Evolutionary conservation across 2,888 invertebrate species (phyloP).

Genomic region (Diaperis boleti): DNA sequence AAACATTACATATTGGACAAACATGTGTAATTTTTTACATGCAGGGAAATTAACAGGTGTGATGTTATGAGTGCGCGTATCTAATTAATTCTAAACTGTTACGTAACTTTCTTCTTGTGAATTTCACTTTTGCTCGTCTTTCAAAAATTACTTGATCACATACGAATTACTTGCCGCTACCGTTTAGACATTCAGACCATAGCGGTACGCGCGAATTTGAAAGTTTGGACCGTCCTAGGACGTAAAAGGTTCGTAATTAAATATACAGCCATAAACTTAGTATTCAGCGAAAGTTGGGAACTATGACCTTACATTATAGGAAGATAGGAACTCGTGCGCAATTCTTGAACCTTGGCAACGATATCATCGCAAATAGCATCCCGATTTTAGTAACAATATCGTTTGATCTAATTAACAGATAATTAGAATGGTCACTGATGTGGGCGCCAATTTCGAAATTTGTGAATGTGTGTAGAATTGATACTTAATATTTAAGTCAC

Average conservation of each 20-base stretch:
- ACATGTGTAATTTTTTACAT: not conserved
- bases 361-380: conserved; percentile 24
- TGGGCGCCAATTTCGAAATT: too few species aligned
- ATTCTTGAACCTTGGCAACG: conserved; percentile 25
- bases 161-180: conserved; percentile 16
- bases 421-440: too few species aligned
- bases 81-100: conserved; percentile 36
- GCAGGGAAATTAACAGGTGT: conserved; percentile 2
- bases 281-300: conserved; percentile 24
- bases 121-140: conserved; percentile 40
- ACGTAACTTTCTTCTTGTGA: conserved; percentile 27
- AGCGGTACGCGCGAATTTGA: conserved; percentile 3
- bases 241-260: conserved; percentile 13
- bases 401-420: too few species aligned
- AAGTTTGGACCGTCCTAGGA: conserved; percentile 12
- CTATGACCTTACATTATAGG: conserved; percentile 18
- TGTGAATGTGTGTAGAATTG: too few species aligned
- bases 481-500: too few species aligned
- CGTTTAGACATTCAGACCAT: not conserved
- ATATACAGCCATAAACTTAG: conserved; percentile 8
- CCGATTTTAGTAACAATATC: too few species aligned
- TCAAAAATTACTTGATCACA: conserved; percentile 16
- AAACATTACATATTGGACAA: not conserved
- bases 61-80: not conserved
- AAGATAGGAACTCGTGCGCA: conserved; percentile 11